Percentiles rank a stretch among this genome's conserved stretches.
These are phyloP conservation scores for Microctonus aethiopoides DNA, from an alignment of 2,888 invertebrate species.

Conservation along the genomic window DNA sequence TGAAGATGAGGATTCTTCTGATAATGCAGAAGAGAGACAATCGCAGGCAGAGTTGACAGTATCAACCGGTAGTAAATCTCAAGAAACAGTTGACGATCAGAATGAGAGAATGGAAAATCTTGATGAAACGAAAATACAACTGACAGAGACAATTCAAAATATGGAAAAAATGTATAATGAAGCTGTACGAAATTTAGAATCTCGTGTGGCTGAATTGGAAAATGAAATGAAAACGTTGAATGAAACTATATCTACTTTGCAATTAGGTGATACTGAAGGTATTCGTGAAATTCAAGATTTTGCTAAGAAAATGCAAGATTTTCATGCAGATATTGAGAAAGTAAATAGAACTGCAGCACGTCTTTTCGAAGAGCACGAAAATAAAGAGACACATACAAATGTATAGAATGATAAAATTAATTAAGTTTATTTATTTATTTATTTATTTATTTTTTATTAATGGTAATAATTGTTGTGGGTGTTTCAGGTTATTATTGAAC, in stretches of 20 bases:
- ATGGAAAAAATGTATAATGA: conserved; percentile 22
- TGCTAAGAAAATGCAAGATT: conserved; percentile 60
- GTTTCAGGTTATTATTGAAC: conserved; percentile 72
- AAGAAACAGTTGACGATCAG: neutral
- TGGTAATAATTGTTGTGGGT: conserved; percentile 1
- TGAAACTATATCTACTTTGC: conserved; percentile 27
- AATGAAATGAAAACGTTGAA: conserved; percentile 56
- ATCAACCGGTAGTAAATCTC: neutral
- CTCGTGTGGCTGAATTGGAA: conserved; percentile 46
- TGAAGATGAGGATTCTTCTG: neutral
- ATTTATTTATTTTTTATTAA: neutral
- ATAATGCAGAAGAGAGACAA: neutral
- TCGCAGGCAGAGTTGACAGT: neutral
- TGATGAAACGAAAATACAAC: conserved; percentile 2
- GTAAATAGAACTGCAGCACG: conserved; percentile 64
- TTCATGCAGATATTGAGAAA: conserved; percentile 66
- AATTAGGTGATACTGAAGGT: conserved; percentile 15
- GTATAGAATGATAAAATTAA: conserved; percentile 57
- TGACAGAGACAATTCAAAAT: neutral
- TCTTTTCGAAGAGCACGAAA: conserved; percentile 71
- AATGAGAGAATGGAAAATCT: neutral
- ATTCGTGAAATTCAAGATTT: conserved; percentile 57
- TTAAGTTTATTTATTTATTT: conserved; percentile 2
- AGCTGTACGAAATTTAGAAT: conserved; percentile 32
- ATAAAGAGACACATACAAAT: conserved; percentile 70